phyloP scores from a whole-genome alignment of 2,113 vertebrate species.

The Corythornis cristatus region DNA sequence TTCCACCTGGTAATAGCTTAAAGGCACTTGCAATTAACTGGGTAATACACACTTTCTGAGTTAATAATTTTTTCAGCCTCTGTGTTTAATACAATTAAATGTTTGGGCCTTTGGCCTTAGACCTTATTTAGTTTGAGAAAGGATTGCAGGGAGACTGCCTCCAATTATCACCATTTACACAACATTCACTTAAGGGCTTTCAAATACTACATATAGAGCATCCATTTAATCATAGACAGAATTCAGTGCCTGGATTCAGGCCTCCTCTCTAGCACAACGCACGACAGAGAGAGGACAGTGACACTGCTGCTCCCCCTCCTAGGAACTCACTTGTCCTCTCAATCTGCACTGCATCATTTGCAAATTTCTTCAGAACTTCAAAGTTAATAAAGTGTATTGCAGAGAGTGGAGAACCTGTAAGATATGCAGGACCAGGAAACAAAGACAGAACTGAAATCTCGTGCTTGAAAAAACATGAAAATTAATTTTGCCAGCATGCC shows the following conservation, averaged over 20 bases:
- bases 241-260: background rate
- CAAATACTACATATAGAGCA: background rate
- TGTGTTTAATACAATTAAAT: conserved; percentile 66
- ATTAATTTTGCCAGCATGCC: conserved; percentile 69
- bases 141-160: conserved; percentile 10
- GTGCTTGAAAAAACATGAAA: conserved; percentile 68
- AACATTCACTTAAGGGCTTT: conserved; percentile 51
- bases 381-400: conserved; percentile 24
- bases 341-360: conserved; percentile 24
- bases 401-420: background rate
- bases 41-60: conserved; percentile 59
- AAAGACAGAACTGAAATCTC: conserved; percentile 42
- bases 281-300: no score
- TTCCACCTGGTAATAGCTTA: conserved; percentile 69
- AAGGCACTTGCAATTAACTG: conserved; percentile 64
- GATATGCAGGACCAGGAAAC: conserved; percentile 27
- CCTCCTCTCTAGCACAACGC: background rate
- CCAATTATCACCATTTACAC: conserved; percentile 61
- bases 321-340: background rate
- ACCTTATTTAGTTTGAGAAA: conserved; percentile 58
- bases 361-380: conserved; percentile 41
- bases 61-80: conserved; percentile 66
- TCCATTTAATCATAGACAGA: background rate
- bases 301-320: background rate
- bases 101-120: conserved; percentile 65